Percentiles rank a stretch among this genome's conserved stretches.
Conservation (phyloP, 2,797 vertebrate species). For the Halcyon chelicuti region DNA sequence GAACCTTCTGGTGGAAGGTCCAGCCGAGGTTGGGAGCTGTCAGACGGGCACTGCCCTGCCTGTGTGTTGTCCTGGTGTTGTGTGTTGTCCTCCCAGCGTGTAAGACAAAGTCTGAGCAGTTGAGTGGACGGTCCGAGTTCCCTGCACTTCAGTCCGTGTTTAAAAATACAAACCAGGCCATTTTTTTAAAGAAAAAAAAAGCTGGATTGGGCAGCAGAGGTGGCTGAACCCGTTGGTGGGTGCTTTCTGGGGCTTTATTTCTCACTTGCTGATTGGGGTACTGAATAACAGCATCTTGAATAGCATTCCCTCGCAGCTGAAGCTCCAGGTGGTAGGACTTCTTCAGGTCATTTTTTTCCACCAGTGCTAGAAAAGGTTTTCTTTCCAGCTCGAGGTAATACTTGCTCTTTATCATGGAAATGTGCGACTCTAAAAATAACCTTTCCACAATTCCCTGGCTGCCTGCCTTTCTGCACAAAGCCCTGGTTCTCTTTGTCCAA, state of each 20-base stretch:
- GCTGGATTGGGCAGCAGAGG: background rate
- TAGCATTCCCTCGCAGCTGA: fast-evolving
- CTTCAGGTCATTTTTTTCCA: background rate
- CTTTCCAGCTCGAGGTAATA: background rate
- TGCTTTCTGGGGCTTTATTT: background rate
- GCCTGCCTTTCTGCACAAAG: background rate
- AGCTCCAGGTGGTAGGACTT: background rate
- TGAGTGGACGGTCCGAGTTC: background rate
- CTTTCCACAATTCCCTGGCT: background rate
- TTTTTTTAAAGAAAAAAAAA: background rate
- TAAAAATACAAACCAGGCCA: background rate
- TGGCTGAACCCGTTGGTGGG: background rate
- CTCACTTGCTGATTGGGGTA: background rate
- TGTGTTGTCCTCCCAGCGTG: background rate
- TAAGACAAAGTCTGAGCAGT: background rate
- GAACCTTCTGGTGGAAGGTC: background rate
- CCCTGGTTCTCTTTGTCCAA: background rate
- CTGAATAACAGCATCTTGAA: background rate
- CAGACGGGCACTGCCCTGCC: background rate
- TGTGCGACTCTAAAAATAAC: slow-evolving; percentile 33
- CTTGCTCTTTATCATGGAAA: slow-evolving; percentile 36
- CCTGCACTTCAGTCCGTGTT: background rate
- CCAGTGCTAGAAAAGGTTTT: background rate
- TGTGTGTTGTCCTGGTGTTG: background rate
- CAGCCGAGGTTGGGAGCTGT: too few species aligned